Evolutionary conservation across 2,888 invertebrate species (phyloP), one percentile per base, ranked within the genome.

Genomic region (Congeria kusceri): DNA sequence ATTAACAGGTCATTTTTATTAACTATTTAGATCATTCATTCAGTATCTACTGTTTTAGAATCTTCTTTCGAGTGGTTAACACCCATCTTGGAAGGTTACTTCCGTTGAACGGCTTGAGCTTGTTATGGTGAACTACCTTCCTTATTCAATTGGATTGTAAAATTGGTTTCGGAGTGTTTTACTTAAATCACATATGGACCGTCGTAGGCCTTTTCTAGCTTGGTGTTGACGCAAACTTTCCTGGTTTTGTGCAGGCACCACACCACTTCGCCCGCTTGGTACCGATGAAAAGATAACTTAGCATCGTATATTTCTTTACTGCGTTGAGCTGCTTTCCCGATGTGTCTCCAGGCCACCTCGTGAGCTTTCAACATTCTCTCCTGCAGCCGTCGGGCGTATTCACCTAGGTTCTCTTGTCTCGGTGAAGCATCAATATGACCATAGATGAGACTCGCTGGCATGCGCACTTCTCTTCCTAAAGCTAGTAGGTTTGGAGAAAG

Each of bases 291-390:
- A 1, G 62, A 61, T 1, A 57, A 2, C 44, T 75, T 76, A 25
- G 53, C 59, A 39, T 83, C 76, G 68, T 83, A 76, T n/a, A 49
- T 32, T 1, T 79, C 79, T 68, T 64, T 77, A 28, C 74, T 72
- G 18, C 64, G 53, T 57, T 73, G 46, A 3, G 70, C 47, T 11
- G 28, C 39, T 13, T 25, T 27, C 13, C 49, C 58, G 29, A 83
- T 32, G 53, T 77, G 66, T 53, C 62, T 74, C 28, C 77, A n/a
- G 65, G 79, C 76, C 13, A 83, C 32, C 20, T 63, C 67, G 68
- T 80, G 77, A 2, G 83, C 79, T 18, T 23, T 15, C 13, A 49
- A 47, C 65, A 82, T 65, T 27, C 59, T 67, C n/a, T 59, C 29
- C 57, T 59, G 65, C 20, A 76, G 49, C 18, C 46, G 28, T 15